phyloP scores from a whole-genome alignment of 1,140 invertebrate genomes.

The Drosophila paulistorum region DNA sequence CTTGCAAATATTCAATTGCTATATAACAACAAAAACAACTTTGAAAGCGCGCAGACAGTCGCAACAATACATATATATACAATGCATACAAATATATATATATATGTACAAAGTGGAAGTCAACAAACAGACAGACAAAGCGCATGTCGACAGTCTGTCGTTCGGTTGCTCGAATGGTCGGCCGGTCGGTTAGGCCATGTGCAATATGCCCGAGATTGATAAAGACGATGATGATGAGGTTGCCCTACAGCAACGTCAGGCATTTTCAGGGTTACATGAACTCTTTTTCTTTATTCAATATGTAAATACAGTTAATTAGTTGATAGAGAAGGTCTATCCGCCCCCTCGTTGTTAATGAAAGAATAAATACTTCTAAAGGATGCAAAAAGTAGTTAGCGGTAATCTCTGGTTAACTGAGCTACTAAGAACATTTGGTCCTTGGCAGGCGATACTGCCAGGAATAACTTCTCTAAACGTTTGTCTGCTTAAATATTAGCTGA shows the following conservation, averaged over 20 bases:
- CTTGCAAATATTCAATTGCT: slow-evolving; percentile 82
- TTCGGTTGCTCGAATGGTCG: too few relatives aligned
- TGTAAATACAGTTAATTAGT: too few relatives aligned
- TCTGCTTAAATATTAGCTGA: too few relatives aligned
- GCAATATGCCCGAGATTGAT: slow-evolving; percentile 59
- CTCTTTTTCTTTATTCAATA: background rate
- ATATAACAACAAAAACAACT: slow-evolving; percentile 56
- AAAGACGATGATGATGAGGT: slow-evolving; percentile 63
- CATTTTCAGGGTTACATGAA: slow-evolving; percentile 6
- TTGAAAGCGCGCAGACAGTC: slow-evolving; percentile 63
- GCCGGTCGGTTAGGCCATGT: slow-evolving; percentile 42
- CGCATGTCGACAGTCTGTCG: background rate
- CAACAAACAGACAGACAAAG: slow-evolving; percentile 41
- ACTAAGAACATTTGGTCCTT: too few relatives aligned
- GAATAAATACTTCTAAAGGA: too few relatives aligned
- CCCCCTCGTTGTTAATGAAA: too few relatives aligned
- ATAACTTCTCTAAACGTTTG: too few relatives aligned
- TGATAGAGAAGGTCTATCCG: too few relatives aligned
- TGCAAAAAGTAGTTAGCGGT: too few relatives aligned
- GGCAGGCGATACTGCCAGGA: too few relatives aligned
- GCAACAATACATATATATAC: slow-evolving; percentile 49
- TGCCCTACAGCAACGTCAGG: slow-evolving; percentile 1
- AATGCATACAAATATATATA: slow-evolving; percentile 18
- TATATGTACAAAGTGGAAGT: slow-evolving; percentile 33
- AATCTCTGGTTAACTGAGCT: too few relatives aligned